Evolutionary conservation across 2,797 vertebrate genomes (phyloP).

Genomic region (Ambastaia sidthimunki): DNA sequence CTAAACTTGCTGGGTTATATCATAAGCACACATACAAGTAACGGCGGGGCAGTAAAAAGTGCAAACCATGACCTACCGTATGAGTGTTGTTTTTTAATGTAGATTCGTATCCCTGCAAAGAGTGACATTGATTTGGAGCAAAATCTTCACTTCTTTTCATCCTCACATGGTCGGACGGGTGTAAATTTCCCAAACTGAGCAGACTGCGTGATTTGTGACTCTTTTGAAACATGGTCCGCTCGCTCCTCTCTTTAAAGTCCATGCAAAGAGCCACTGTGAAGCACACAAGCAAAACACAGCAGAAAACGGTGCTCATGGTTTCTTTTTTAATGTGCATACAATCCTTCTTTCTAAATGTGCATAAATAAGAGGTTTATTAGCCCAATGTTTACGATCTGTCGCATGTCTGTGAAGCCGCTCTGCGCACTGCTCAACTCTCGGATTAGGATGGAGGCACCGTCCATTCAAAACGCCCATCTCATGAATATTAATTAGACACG

Average conservation of each 20-base stretch:
- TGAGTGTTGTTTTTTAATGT: slow-evolving; percentile 84
- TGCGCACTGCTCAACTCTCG: slow-evolving; percentile 28
- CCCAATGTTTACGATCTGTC: slow-evolving; percentile 1
- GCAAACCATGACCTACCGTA: slow-evolving; percentile 76
- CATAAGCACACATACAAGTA: neutral
- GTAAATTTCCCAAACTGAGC: slow-evolving; percentile 53
- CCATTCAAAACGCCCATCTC: slow-evolving; percentile 26
- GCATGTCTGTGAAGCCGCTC: slow-evolving; percentile 35
- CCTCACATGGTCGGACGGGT: neutral
- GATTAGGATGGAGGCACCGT: slow-evolving; percentile 11
- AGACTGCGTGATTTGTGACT: slow-evolving; percentile 52
- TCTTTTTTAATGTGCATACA: neutral
- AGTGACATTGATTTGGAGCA: slow-evolving; percentile 67
- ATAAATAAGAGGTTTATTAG: slow-evolving; percentile 63
- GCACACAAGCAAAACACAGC: slow-evolving; percentile 61
- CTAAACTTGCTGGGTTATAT: neutral
- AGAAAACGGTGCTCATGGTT: slow-evolving; percentile 66
- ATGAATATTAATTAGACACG: slow-evolving; percentile 13
- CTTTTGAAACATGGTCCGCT: slow-evolving; percentile 34
- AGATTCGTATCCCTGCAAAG: slow-evolving; percentile 68
- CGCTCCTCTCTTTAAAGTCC: slow-evolving; percentile 39
- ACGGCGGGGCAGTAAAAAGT: neutral
- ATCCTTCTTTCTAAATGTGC: neutral
- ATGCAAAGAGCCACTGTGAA: slow-evolving; percentile 57
- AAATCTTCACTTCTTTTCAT: slow-evolving; percentile 41